Conservation (phyloP, 2,113 vertebrate genomes). For the Geococcyx californianus region DNA sequence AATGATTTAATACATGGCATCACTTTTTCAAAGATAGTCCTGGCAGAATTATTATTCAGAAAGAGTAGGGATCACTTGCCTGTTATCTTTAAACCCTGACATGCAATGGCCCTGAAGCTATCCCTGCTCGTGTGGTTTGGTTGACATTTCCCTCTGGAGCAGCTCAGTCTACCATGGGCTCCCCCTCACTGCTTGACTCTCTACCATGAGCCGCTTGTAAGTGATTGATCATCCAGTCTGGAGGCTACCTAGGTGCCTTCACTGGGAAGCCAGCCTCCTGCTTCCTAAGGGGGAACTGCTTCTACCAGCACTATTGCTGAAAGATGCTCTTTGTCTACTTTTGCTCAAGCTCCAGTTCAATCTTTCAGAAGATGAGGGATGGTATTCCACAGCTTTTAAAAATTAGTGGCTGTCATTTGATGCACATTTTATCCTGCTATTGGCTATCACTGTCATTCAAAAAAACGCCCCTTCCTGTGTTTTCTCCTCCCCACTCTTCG, state of each 20-base stretch:
- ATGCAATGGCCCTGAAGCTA: background rate
- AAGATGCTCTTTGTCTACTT: background rate
- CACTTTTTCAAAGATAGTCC: background rate
- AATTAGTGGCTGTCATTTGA: background rate
- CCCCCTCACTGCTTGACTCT: background rate
- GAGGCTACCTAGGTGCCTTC: background rate
- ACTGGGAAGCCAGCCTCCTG: background rate
- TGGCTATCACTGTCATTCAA: background rate
- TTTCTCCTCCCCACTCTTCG: background rate
- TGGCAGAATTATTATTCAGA: background rate
- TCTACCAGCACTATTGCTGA: background rate
- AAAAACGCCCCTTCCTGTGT: background rate
- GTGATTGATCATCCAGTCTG: background rate
- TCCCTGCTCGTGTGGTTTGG: accelerated
- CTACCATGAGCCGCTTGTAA: background rate
- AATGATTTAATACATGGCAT: background rate
- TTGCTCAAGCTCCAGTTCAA: background rate
- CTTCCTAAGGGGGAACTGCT: background rate
- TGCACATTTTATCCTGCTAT: background rate
- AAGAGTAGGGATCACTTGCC: background rate
- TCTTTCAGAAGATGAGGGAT: background rate
- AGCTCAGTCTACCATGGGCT: background rate
- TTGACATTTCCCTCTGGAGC: background rate
- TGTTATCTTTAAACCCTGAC: background rate
- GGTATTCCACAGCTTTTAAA: background rate